These are phyloP conservation scores for Manis pentadactyla DNA, from an alignment of 2,797 vertebrate species.

Conservation along the genomic window DNA sequence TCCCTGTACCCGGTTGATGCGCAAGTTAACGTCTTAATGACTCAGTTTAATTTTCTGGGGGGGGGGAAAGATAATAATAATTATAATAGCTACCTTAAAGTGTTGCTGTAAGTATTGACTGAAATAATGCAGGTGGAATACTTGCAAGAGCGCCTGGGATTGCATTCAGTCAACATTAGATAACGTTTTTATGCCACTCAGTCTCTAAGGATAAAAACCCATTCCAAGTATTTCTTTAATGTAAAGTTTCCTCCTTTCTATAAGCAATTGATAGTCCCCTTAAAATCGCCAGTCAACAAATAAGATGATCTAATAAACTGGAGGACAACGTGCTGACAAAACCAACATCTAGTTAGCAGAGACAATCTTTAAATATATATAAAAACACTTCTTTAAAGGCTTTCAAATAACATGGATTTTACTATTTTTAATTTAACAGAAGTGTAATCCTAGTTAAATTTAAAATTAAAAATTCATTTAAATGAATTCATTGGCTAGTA, in stretches of 20 bases:
- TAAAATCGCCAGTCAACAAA: background rate
- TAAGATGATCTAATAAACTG: background rate
- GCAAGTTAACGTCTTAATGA: background rate
- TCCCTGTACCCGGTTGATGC: background rate
- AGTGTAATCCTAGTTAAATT: background rate
- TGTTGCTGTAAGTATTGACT: background rate
- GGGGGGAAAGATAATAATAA: too few species aligned
- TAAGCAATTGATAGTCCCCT: background rate
- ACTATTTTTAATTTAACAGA: slow-evolving; percentile 11
- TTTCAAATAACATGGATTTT: background rate
- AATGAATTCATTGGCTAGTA: background rate
- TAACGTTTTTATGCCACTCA: background rate
- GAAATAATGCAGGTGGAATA: background rate
- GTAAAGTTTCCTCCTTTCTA: background rate
- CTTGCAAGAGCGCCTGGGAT: background rate
- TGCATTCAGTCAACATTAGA: background rate
- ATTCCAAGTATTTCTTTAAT: background rate
- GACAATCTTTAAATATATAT: background rate
- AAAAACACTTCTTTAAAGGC: background rate
- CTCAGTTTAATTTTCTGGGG: background rate
- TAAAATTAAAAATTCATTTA: background rate
- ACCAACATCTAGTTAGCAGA: background rate
- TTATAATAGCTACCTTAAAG: background rate
- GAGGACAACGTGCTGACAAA: background rate
- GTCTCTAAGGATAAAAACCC: background rate